phyloP scores from a whole-genome alignment of 2,113 vertebrate genomes.

The Suricata suricatta region DNA sequence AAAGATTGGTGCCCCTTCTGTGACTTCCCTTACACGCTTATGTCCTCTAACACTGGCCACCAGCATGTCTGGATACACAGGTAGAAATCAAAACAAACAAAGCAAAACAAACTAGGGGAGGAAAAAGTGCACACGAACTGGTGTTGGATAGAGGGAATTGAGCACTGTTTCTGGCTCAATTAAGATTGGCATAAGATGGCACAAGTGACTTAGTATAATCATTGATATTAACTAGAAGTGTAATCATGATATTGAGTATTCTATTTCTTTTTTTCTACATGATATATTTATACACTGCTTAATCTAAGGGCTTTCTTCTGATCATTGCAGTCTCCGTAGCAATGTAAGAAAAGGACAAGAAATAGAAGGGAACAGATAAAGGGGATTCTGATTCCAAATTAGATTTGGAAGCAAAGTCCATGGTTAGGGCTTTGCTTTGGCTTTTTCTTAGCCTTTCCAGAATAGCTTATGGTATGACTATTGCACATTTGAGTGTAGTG shows the following conservation, averaged over 20 bases:
- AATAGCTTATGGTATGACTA: background rate
- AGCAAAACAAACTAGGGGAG: background rate
- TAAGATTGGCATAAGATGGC: background rate
- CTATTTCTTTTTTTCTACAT: background rate
- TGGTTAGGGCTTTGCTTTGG: background rate
- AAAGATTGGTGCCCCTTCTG: background rate
- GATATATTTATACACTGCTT: background rate
- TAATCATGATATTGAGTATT: background rate
- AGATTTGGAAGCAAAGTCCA: background rate
- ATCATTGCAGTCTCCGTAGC: background rate
- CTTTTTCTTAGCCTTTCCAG: background rate
- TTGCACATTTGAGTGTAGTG: background rate
- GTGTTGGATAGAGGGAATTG: background rate
- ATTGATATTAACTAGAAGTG: background rate
- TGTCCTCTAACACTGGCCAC: constrained; percentile 85
- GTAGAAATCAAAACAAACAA: constrained; percentile 71
- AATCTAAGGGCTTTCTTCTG: background rate
- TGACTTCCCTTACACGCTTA: constrained; percentile 78
- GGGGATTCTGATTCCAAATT: background rate
- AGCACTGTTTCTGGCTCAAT: background rate
- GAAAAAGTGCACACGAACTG: background rate
- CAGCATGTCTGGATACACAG: constrained; percentile 83
- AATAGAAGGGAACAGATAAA: background rate
- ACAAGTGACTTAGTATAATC: background rate
- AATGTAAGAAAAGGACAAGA: background rate